Conservation (phyloP, 2,797 vertebrate genomes). For the Peromyscus attwateri region DNA sequence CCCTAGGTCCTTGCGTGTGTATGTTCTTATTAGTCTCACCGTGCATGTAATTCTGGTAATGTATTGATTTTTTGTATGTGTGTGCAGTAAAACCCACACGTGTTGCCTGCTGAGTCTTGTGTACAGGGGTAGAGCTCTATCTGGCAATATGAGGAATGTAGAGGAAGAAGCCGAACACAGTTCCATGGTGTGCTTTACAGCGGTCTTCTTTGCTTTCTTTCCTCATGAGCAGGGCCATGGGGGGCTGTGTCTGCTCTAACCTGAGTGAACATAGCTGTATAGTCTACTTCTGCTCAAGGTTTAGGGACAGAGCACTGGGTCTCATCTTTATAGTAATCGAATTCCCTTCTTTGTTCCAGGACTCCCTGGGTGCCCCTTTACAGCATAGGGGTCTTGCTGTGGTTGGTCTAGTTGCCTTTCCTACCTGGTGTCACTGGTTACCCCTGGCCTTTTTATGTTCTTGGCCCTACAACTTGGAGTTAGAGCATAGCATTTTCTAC, state of each 20-base stretch:
- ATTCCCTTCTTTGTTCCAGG: neutral
- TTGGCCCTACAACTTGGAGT: neutral
- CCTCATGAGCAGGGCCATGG: neutral
- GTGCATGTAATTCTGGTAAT: neutral
- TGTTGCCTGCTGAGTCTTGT: neutral
- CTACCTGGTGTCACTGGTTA: neutral
- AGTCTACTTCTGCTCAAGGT: neutral
- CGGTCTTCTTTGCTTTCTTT: neutral
- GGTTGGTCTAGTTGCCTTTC: neutral
- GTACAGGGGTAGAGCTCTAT: neutral
- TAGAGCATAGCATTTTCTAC: neutral
- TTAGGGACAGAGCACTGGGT: neutral
- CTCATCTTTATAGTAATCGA: neutral
- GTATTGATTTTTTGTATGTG: neutral
- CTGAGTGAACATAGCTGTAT: neutral
- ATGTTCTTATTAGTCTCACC: slow-evolving; percentile 19
- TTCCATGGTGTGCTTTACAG: neutral
- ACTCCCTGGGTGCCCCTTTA: rapidly evolving
- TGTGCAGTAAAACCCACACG: neutral
- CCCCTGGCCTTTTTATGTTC: neutral
- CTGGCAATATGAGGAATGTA: neutral
- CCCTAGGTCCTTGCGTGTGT: neutral
- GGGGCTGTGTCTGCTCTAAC: neutral
- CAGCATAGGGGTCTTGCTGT: neutral
- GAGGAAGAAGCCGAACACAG: neutral